Evolutionary conservation across 2,797 vertebrate genomes (phyloP).

Genomic region (Pogonophryne albipinna): DNA sequence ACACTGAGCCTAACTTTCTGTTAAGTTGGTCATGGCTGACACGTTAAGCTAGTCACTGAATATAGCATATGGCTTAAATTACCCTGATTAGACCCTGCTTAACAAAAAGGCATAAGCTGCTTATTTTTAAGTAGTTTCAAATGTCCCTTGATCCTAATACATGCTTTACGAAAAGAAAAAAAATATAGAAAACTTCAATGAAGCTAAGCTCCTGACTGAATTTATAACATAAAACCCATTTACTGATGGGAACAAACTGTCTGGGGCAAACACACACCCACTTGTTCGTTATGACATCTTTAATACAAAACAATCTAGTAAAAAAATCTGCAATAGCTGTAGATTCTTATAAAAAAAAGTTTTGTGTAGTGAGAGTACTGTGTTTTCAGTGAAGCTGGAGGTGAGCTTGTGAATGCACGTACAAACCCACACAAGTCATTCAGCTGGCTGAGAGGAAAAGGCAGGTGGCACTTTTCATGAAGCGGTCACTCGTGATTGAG

Average conservation of each 20-base stretch:
- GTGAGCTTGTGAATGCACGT: not conserved
- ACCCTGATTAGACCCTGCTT: conserved; percentile 76
- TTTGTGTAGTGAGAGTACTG: conserved; percentile 3
- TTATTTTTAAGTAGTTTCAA: conserved; percentile 80
- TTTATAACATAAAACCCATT: conserved; percentile 53
- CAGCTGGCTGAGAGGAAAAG: not conserved
- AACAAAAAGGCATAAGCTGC: conserved; percentile 81
- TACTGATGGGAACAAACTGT: conserved; percentile 46
- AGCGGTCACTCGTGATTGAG: conserved; percentile 20
- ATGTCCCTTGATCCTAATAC: conserved; percentile 75
- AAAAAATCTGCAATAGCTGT: conserved; percentile 2
- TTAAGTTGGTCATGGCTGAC: conserved; percentile 78
- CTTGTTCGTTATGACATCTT: conserved; percentile 22
- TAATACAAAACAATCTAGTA: conserved; percentile 3
- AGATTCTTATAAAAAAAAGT: not conserved
- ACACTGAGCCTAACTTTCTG: conserved; percentile 61
- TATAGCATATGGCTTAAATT: conserved; percentile 77
- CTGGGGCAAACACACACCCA: conserved; percentile 10
- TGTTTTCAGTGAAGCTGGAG: not conserved
- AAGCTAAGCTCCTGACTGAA: conserved; percentile 56
- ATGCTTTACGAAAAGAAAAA: conserved; percentile 53
- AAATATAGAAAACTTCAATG: conserved; percentile 53
- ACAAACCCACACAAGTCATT: conserved; percentile 14
- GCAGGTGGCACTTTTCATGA: conserved; percentile 22
- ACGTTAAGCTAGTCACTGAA: conserved; percentile 69